These are phyloP conservation scores for Chaenogobius annularis DNA, from an alignment of 2,113 vertebrate species.

Conservation along the genomic window DNA sequence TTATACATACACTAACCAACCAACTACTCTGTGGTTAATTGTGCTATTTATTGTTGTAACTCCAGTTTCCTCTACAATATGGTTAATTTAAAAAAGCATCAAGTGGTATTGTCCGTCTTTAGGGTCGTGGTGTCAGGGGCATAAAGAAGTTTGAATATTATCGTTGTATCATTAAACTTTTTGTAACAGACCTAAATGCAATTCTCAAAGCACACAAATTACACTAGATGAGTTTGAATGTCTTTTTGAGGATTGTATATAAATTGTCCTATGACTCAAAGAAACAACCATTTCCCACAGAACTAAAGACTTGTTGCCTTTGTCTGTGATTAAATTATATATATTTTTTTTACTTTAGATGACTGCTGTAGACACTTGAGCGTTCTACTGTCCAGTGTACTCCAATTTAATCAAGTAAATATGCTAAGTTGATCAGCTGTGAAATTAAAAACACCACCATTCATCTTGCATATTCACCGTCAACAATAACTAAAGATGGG, in stretches of 20 bases:
- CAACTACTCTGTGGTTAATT: too few species aligned
- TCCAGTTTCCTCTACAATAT: too few species aligned
- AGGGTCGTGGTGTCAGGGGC: too few species aligned
- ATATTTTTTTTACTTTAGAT: neutral
- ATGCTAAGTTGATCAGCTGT: conserved; percentile 42
- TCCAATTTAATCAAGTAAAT: conserved; percentile 36
- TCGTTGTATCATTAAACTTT: too few species aligned
- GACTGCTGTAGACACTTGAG: neutral
- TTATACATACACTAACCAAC: too few species aligned
- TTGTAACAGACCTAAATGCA: neutral
- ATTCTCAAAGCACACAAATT: neutral
- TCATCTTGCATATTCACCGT: conserved; percentile 46
- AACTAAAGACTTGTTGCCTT: too few species aligned
- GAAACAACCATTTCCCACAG: neutral
- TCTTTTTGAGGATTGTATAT: neutral
- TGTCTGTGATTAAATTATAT: too few species aligned
- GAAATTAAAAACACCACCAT: conserved; percentile 36
- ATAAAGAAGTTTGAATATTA: too few species aligned
- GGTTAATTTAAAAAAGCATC: too few species aligned
- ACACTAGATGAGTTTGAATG: neutral
- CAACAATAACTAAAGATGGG: conserved; percentile 59
- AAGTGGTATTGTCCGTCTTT: too few species aligned
- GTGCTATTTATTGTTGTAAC: too few species aligned
- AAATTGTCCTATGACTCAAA: neutral
- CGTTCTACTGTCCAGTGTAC: conserved; percentile 5